Evolutionary conservation across 2,797 vertebrate species (phyloP).

Genomic region (Phyllotis vaccarum): DNA sequence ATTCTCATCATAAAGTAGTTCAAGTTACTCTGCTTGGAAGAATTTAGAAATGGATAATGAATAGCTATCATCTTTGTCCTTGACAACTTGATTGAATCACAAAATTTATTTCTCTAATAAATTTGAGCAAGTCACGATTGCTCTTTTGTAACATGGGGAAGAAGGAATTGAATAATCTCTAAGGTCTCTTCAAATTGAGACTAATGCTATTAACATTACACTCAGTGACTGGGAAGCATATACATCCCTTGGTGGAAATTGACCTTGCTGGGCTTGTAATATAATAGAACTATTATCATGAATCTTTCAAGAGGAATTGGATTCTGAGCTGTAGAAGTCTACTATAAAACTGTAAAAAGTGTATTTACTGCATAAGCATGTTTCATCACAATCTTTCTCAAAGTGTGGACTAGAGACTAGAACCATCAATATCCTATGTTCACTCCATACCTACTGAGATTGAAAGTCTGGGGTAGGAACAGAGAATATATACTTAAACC

Average conservation of each 20-base stretch:
- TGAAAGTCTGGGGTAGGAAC: neutral
- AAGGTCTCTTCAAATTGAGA: constrained; percentile 52
- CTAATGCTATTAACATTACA: constrained; percentile 35
- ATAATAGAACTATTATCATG: constrained; percentile 23
- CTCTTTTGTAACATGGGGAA: constrained; percentile 55
- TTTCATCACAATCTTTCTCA: neutral
- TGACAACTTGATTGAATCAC: constrained; percentile 64
- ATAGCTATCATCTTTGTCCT: constrained; percentile 9
- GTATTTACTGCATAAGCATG: neutral
- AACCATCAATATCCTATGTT: neutral
- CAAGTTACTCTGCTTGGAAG: constrained; percentile 7
- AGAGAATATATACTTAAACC: neutral
- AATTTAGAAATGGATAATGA: constrained; percentile 49
- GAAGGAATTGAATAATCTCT: constrained; percentile 37
- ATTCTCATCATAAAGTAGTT: neutral
- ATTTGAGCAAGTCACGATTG: constrained; percentile 9
- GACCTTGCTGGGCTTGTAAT: neutral
- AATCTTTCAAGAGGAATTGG: constrained; percentile 47
- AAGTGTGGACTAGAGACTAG: neutral
- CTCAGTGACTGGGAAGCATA: neutral
- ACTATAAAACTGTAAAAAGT: neutral
- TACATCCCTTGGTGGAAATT: neutral
- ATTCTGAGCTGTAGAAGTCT: neutral
- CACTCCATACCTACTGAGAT: neutral
- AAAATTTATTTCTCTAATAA: constrained; percentile 73